Base-by-base conservation (phyloP, 1,140 invertebrate species). In the Helicorthomorpha holstii region DNA sequence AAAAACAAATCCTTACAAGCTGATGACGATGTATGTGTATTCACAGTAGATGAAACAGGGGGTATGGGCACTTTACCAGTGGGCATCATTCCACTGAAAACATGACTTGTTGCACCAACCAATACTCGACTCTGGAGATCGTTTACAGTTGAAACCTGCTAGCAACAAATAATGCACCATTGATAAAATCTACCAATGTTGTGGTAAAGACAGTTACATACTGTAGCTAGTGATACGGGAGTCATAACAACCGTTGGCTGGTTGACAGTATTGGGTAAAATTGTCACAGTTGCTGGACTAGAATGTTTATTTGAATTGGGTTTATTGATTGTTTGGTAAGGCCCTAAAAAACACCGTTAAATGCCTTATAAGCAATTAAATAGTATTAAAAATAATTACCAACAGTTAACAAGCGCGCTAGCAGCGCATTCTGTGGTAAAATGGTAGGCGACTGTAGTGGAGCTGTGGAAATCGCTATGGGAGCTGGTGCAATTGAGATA, bases 401-500 rank as follows among this genome's bases (percentile, higher is more conserved):
- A 59, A 61, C 57, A 1, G 75, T 78, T 51, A 81, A 71, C 53
- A 81, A 67, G 58, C 80, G 77, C 29, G 79, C 76, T 25, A 81
- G 69, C 46, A 79, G 68, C 27, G 75, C 74, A 63, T 75, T 80
- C 54, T 70, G 73, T 29, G 54, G 58, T 23, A 61, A 51, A 22
- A 59, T 53, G 42, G 16, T 16, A 16, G 29, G 16, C 29, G 29
- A 7, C 16, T 7, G 16, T 7, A 34, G 29, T 7, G 7, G 29
- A 34, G 16, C 16, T 7, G 56, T 53, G 41, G 58, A 46, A 44
- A 60, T 54, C 7, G 19, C 19, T 41, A 12, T 12, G 12, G 38
- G 12, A 12, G 38, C 38, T 41, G 12, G 38, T 19, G 38, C 38
- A 19, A 41, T 19, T 19, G 38, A 12, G 12, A 19, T 12, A 12